Evolutionary conservation across 2,888 invertebrate genomes (phyloP), one percentile per base, ranked within the genome.

Genomic region (Glomeris marginata): DNA sequence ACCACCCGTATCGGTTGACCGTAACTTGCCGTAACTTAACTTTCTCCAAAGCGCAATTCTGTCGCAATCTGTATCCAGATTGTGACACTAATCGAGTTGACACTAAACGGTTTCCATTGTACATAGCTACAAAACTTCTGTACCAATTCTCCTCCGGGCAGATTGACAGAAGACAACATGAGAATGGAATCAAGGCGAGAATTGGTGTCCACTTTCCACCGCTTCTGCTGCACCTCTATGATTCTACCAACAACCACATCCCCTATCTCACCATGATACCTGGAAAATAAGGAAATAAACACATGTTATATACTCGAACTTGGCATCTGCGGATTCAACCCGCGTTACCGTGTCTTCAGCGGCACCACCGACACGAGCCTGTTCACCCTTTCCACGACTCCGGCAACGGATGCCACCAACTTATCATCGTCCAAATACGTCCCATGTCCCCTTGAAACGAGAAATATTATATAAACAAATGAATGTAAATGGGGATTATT

Each of bases 241-340:
- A 98, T 83, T 45, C 98, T 74, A 0, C 94, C 98, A 4, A 98
- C 86, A 10, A 98, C 80, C 1, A 98, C 91, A 70, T 98, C 97
- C 0, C 97, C 97, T 48, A 97, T 85, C 71, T 95, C 94, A 8
- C 74, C 74, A 56, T 64, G 64, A 56, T 74, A 74, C 45, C 72
- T 69, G 54, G 13, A 60, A 51, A 21, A 20, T 35, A 35, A 10
- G 15, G 16, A 43, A 22, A 20, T 43, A 6, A 16, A 10, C 11
- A 41, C 11, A 41, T 41, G 10, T 10, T 16, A 41, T 13, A 41
- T 8, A 10, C 15, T 41, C 41, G 11, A 13, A 13, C 16, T 8
- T 10, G 15, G n/a, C 20, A 42, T 42, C 20, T 6, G 11, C 20
- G 43, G 43, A n/a, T n/a, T 3, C 6, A 16, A 41, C 15, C 28